phyloP scores from a whole-genome alignment of 2,113 vertebrate genomes.

The Trachemys scripta region DNA sequence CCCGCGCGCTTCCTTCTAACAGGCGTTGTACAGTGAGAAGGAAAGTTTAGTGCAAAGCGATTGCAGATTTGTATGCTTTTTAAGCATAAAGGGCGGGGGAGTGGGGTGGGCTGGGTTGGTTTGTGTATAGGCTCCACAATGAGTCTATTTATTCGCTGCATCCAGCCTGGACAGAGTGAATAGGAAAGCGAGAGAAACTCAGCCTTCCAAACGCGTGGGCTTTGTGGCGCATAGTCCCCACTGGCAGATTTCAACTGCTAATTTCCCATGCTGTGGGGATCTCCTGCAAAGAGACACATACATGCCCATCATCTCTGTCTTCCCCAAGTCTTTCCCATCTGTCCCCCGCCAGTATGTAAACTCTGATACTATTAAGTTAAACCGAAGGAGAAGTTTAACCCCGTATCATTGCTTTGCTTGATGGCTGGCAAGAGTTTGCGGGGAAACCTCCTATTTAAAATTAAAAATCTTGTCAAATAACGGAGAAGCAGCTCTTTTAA shows the following conservation, averaged over 20 bases:
- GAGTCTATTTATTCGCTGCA: conserved; percentile 79
- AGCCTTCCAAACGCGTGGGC: conserved; percentile 70
- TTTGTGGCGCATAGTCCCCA: conserved; percentile 67
- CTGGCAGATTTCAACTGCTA: conserved; percentile 53
- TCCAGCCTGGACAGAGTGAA: conserved; percentile 74
- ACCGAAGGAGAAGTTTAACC: not conserved
- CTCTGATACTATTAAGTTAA: not conserved
- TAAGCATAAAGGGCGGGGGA: conserved; percentile 75
- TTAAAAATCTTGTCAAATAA: not conserved
- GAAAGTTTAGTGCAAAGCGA: conserved; percentile 57
- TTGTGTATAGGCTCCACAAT: conserved; percentile 74
- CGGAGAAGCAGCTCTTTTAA: not conserved
- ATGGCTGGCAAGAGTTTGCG: not conserved
- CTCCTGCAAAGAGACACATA: not conserved
- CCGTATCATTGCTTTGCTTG: not conserved
- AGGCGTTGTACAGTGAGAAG: conserved; percentile 2
- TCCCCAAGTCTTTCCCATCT: not conserved
- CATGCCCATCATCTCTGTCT: not conserved
- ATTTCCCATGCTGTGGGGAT: conserved; percentile 23
- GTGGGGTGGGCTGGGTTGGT: conserved; percentile 49
- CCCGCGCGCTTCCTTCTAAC: conserved; percentile 28
- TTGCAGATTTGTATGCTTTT: conserved; percentile 73
- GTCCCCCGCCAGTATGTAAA: not conserved
- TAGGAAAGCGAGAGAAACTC: conserved; percentile 65
- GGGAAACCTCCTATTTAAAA: not conserved